Conservation (phyloP, 92 coral and sea anemone genomes). For the Blastomussa wellsi region DNA sequence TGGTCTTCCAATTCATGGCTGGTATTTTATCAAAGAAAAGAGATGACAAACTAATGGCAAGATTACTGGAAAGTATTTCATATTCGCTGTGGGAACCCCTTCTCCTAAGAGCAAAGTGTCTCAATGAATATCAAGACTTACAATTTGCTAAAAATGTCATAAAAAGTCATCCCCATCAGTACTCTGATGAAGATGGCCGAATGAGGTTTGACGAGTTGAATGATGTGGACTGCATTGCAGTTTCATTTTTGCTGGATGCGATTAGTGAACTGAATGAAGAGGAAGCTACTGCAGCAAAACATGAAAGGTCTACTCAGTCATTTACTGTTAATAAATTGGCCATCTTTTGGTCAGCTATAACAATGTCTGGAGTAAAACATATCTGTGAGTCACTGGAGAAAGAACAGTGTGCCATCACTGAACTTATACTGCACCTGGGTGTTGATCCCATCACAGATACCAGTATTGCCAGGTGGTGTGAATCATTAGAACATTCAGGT, state of each 20-base stretch:
- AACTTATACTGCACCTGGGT: not conserved
- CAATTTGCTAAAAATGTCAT: slow-evolving; percentile 18
- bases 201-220: not conserved
- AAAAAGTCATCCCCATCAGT: not conserved
- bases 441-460: not conserved
- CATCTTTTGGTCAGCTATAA: slow-evolving; percentile 3
- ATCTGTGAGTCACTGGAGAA: slow-evolving; percentile 30
- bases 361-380: slow-evolving; percentile 22
- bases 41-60: slow-evolving; percentile 17
- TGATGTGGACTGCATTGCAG: slow-evolving; percentile 39
- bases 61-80: slow-evolving; percentile 19
- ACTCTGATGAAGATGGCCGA: not conserved
- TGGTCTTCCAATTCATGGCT: not conserved
- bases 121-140: slow-evolving; percentile 34
- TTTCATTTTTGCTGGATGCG: slow-evolving; percentile 32
- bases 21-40: not conserved
- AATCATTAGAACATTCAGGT: not conserved
- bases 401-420: slow-evolving; percentile 14
- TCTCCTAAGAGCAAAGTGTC: slow-evolving; percentile 31
- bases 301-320: not conserved
- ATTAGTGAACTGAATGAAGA: slow-evolving; percentile 22
- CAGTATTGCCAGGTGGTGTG: not conserved
- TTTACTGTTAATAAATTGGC: not conserved
- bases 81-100: not conserved
- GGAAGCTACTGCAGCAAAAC: not conserved